phyloP scores from a whole-genome alignment of 1,140 invertebrate genomes.

The Sarcophaga bullata region DNA sequence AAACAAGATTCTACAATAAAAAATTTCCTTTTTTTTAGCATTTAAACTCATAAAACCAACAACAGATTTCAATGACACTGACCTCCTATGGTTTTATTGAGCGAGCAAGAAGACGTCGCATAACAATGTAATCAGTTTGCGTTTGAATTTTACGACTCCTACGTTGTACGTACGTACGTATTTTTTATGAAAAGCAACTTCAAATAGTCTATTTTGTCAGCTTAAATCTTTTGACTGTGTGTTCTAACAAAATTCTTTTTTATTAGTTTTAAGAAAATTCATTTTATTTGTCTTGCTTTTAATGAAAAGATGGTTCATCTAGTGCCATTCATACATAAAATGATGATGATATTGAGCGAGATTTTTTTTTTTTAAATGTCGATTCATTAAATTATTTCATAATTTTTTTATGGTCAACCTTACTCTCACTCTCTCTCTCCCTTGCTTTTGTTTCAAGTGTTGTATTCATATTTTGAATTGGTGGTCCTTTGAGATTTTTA shows the following conservation, averaged over 20 bases:
- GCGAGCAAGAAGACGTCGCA: too few relatives aligned
- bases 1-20: background rate
- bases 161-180: background rate
- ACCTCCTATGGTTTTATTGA: conserved; percentile 6
- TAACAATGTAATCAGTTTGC: background rate
- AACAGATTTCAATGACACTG: background rate
- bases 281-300: too few relatives aligned
- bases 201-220: background rate
- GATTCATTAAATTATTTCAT: too few relatives aligned
- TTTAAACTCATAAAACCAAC: conserved; percentile 5
- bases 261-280: background rate
- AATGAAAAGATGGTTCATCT: background rate
- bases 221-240: background rate
- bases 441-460: background rate
- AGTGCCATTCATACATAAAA: conserved; percentile 4
- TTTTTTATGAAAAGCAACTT: background rate
- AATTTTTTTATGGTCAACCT: background rate
- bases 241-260: background rate
- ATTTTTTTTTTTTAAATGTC: background rate
- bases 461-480: background rate
- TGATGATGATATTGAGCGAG: background rate
- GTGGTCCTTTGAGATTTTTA: background rate
- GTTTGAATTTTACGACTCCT: background rate
- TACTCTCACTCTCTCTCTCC: too few relatives aligned
- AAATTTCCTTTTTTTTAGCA: background rate